Evolutionary conservation across 1,140 invertebrate species (phyloP), one percentile per base, ranked within the genome.

Genomic region (Triops longicaudatus): DNA sequence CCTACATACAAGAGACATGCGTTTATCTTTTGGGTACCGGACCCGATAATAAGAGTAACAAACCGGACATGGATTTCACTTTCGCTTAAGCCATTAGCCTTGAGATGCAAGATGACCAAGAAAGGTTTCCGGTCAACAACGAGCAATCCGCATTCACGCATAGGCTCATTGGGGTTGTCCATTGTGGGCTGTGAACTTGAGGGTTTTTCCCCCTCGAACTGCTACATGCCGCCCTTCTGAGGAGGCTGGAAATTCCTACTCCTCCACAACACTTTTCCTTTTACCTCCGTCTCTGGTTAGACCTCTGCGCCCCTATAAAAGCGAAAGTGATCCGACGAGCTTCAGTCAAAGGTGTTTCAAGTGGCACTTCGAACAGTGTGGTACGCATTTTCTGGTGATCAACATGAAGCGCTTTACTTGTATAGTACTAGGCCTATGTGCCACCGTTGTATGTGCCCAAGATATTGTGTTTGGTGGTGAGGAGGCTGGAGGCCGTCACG

Each of bases 271-370:
- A 63, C 50, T 22, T 63, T 63, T 63, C 50, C 50, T 63, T 63
- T 63, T 37, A 37, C 31, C 50, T 63, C 22, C 50, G 50, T 17
- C 22, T 0, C 7, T 22, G 50, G 50, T 22, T 6, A 9, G 50
- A 63, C 50, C 50, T 14, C 50, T 63, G 50, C 22, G 50, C 50
- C 50, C 50, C 22, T 63, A 63, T 63, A 63, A 63, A 63, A 63
- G 50, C 50, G 50, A 63, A 63, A 63, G 50, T 63, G n/a, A 63
- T 63, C 50, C 0, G 14, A 63, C 50, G 7, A 63, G 50, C 50
- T 63, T 37, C 50, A 63, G 50, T 9, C 50, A 63, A 63, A 63
- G 22, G 50, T 63, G 50, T 63, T 63, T 63, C 50, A 22, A 63
- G 50, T 63, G 50, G 50, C 50, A 0, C 14, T 63, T 14, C 50